phyloP scores from a whole-genome alignment of 2,113 vertebrate species.

The Brachirus orientalis region DNA sequence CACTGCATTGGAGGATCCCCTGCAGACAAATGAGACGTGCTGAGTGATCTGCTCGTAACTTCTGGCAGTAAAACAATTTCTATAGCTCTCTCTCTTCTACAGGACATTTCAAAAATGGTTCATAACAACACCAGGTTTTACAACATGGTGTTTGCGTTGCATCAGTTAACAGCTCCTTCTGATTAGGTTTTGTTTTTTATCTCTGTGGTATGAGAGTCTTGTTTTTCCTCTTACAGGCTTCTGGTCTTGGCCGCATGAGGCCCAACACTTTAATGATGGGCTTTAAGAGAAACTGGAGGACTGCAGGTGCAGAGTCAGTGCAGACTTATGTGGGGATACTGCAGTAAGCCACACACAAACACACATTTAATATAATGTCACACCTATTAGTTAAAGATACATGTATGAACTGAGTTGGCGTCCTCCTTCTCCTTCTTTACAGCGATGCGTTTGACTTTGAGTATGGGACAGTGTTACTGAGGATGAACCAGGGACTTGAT shows the following conservation, averaged over 20 bases:
- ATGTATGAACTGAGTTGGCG: constrained; percentile 9
- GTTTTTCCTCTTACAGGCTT: constrained; percentile 79
- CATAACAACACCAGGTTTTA: constrained; percentile 31
- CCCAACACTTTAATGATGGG: constrained; percentile 95
- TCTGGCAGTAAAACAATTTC: constrained; percentile 43
- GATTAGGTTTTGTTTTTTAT: constrained; percentile 2
- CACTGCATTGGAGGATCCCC: constrained; percentile 39
- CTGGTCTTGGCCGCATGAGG: constrained; percentile 94
- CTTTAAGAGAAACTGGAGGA: constrained; percentile 94
- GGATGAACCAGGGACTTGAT: constrained; percentile 92
- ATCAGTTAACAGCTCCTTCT: neutral
- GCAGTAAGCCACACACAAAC: constrained; percentile 87
- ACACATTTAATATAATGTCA: neutral
- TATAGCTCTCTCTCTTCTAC: neutral
- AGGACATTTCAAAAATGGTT: constrained; percentile 13
- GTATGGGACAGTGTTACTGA: constrained; percentile 88
- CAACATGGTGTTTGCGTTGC: constrained; percentile 1
- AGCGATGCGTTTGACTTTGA: constrained; percentile 97
- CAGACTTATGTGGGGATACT: constrained; percentile 92
- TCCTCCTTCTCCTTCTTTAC: constrained; percentile 27
- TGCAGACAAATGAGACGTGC: constrained; percentile 39
- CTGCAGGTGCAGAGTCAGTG: constrained; percentile 75
- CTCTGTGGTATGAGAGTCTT: neutral
- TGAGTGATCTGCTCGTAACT: constrained; percentile 45
- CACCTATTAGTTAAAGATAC: neutral